Evolutionary conservation across 2,888 invertebrate species (phyloP), one percentile per base, ranked within the genome.

Genomic region (Drosophila algonquin): DNA sequence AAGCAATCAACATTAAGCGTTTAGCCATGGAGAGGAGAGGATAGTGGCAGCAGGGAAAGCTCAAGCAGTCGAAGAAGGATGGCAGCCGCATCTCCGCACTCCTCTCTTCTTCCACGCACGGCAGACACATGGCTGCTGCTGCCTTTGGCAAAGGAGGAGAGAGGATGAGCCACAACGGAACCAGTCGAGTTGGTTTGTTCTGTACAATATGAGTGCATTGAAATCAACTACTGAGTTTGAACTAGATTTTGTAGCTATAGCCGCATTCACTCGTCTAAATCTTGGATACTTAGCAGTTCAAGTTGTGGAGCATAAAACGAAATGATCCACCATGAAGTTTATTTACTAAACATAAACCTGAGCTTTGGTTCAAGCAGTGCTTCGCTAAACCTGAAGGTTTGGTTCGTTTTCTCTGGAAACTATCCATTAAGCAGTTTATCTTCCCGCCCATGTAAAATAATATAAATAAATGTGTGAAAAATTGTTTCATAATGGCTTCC

Each of bases 1-100:
- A 68, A 73, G 77, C 80, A 79, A 87, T 85, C 82, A 84, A 61
- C 85, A 72, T 79, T 85, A 80, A 85, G 80, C 73, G 76, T 81
- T 84, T 82, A 84, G 82, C 79, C 55, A n/a, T 5, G 24, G 32
- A 12, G n/a, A 9, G 3, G 21, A 8, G 21, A n/a, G 14, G 3
- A 12, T 24, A 21, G 40, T 14, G 16, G 14, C 40, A 12, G 14
- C 58, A 24, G 47, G 46, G 44, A 32, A 44, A 46, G 48, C 69
- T 54, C 21, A 45, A 40, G 72, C 63, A 58, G 44, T 52, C 61
- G 60, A 56, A 63, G 63, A 45, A 35, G 48, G 62, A 70, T 69
- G 64, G 75, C 60, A 52, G 82, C 81, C 75, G 63, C 75, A 77
- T 70, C 24, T 24, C 24, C 24, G 24, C 24, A 24, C 24, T 75